A percentile compares a stretch with the other conserved stretches of the same genome.
Evolutionary conservation across 2,888 invertebrate genomes (phyloP).

Genomic region (Drosophila mercatorum): DNA sequence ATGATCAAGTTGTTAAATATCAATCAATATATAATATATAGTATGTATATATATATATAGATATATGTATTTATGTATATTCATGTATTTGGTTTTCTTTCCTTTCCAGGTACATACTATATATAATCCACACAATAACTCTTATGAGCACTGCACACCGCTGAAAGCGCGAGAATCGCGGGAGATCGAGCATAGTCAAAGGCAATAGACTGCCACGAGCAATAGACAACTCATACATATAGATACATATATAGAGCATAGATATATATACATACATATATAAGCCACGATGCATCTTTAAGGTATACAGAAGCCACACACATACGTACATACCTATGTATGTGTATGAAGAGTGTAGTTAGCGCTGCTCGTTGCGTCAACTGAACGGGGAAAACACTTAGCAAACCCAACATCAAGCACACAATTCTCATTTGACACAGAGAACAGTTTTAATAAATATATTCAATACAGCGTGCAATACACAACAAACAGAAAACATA

Average conservation of each 20-base stretch:
- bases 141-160: constrained; percentile 34
- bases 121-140: constrained; percentile 11
- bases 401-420: constrained; percentile 24
- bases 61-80: too few species aligned
- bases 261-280: background rate
- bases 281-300: background rate
- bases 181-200: background rate
- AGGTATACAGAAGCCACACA: constrained; percentile 18
- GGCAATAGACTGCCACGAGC: constrained; percentile 10
- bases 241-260: constrained; percentile 10
- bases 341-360: constrained; percentile 43
- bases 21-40: background rate
- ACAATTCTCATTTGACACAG: constrained; percentile 55
- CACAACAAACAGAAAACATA: constrained; percentile 26
- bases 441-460: constrained; percentile 55
- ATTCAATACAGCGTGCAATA: constrained; percentile 42
- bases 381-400: constrained; percentile 36
- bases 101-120: constrained; percentile 33
- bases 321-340: background rate
- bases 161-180: constrained; percentile 1
- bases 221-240: constrained; percentile 2
- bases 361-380: constrained; percentile 56
- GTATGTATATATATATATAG: too few species aligned
- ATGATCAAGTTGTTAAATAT: background rate
- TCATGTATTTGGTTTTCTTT: background rate